Conservation (phyloP, 2,888 invertebrate species). For the Thelaira solivaga region DNA sequence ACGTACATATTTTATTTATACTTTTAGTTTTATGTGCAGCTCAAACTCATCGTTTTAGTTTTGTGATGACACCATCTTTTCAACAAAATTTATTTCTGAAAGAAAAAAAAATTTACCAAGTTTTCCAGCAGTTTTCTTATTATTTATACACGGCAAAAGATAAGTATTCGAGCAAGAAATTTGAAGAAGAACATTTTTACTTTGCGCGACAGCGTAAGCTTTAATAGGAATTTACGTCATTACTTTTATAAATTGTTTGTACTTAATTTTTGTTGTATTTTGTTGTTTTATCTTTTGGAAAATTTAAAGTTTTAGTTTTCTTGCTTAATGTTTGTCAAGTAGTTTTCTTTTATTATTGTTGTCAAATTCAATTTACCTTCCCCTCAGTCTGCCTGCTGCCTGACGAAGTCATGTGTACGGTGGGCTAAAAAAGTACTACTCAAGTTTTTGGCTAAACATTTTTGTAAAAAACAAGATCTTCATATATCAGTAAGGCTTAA, state of each 20-base stretch:
- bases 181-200: background rate
- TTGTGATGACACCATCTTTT: conserved; percentile 31
- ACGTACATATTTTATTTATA: conserved; percentile 20
- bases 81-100: conserved; percentile 10
- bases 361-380: background rate
- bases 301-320: background rate
- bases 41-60: background rate
- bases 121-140: conserved; percentile 2
- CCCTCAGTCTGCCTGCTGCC: background rate
- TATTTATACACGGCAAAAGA: conserved; percentile 2
- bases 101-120: background rate
- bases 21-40: background rate
- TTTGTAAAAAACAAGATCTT: no score
- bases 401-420: background rate
- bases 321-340: background rate
- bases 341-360: background rate
- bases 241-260: background rate
- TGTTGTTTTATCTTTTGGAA: conserved; percentile 12
- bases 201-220: conserved; percentile 4
- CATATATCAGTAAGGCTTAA: no score
- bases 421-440: no score
- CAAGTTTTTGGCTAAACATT: no score
- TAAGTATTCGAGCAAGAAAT: background rate
- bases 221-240: conserved; percentile 3
- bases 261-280: background rate